phyloP scores from a whole-genome alignment of 2,888 invertebrate genomes.

The Trachelus tabidus region DNA sequence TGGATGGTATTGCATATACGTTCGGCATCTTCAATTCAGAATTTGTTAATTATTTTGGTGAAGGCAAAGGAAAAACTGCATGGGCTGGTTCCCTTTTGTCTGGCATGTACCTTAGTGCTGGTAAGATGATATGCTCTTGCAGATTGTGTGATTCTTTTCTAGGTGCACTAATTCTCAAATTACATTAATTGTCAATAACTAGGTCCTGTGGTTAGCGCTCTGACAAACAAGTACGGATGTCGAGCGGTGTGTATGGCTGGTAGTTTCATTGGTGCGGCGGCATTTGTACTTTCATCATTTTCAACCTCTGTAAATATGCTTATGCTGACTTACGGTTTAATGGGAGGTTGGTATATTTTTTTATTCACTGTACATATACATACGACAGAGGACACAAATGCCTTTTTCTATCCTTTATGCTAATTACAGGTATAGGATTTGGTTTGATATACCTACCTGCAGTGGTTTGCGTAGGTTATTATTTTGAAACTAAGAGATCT shows the following conservation, averaged over 20 bases:
- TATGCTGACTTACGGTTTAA: slow-evolving; percentile 91
- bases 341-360: slow-evolving; percentile 80
- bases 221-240: slow-evolving; percentile 97
- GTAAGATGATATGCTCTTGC: slow-evolving; percentile 67
- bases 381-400: not conserved
- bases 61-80: slow-evolving; percentile 88
- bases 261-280: slow-evolving; percentile 83
- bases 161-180: not conserved
- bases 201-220: slow-evolving; percentile 94
- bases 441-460: slow-evolving; percentile 96
- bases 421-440: slow-evolving; percentile 82
- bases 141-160: not conserved
- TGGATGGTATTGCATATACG: slow-evolving; percentile 98
- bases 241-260: slow-evolving; percentile 94
- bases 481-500: slow-evolving; percentile 95
- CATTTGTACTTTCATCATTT: slow-evolving; percentile 89
- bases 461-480: slow-evolving; percentile 96
- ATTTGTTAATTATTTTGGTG: slow-evolving; percentile 83
- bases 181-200: slow-evolving; percentile 26
- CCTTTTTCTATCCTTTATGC: not conserved
- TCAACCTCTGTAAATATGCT: slow-evolving; percentile 88
- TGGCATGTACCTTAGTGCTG: slow-evolving; percentile 95
- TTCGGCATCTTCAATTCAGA: slow-evolving; percentile 93
- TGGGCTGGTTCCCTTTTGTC: slow-evolving; percentile 96
- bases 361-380: not conserved